Evolutionary conservation across 2,113 vertebrate species (phyloP).

Genomic region (Solenodon paradoxus): DNA sequence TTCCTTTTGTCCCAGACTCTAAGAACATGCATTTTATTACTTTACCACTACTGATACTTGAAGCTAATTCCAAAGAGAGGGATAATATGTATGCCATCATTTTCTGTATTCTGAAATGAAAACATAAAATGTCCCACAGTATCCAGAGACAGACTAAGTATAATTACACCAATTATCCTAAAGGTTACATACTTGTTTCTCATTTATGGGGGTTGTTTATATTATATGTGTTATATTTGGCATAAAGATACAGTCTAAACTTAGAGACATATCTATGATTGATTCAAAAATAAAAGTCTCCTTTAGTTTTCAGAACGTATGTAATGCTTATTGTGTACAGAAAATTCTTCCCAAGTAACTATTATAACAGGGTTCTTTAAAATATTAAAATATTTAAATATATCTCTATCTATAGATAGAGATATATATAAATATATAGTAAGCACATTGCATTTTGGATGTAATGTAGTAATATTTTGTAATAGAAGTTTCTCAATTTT

Average conservation of each 20-base stretch:
- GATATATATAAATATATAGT: too few relatives aligned
- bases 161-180: constrained; percentile 4
- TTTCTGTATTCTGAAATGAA: constrained; percentile 10
- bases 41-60: background rate
- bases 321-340: background rate
- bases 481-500: too few relatives aligned
- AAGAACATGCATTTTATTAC: constrained; percentile 10
- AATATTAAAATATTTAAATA: too few relatives aligned
- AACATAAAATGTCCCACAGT: background rate
- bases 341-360: background rate
- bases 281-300: background rate
- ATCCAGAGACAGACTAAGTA: background rate
- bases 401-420: too few relatives aligned
- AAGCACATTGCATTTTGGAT: too few relatives aligned
- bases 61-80: background rate
- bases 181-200: background rate
- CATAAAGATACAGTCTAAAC: background rate
- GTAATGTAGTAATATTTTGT: too few relatives aligned
- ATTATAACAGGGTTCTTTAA: too few relatives aligned
- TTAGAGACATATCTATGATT: background rate
- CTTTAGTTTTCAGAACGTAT: background rate
- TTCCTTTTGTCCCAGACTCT: background rate
- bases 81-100: background rate
- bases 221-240: background rate
- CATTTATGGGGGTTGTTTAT: background rate